Percentiles rank a stretch among this genome's conserved stretches.
These are phyloP conservation scores for Venustoraphidia nigricollis DNA, from an alignment of 2,888 invertebrate genomes.

Conservation along the genomic window DNA sequence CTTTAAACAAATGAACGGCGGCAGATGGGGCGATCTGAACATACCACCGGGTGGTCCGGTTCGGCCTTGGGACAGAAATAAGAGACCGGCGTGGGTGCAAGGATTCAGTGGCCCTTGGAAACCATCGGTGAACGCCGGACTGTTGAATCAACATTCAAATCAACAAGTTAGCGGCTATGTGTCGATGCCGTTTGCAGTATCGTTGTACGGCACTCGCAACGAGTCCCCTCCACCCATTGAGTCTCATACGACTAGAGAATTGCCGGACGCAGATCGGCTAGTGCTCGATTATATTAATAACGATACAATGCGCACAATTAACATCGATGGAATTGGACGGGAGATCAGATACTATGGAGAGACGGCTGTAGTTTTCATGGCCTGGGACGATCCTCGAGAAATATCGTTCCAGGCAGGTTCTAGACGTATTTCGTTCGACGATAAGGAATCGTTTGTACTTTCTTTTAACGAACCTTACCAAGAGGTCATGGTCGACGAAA, in stretches of 20 bases:
- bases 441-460: slow-evolving; percentile 50
- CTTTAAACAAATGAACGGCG: no score
- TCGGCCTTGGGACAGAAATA: no score
- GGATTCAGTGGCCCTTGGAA: slow-evolving; percentile 6
- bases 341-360: slow-evolving; percentile 79
- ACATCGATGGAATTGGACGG: slow-evolving; percentile 64
- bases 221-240: slow-evolving; percentile 10
- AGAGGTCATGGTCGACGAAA: slow-evolving; percentile 56
- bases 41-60: no score
- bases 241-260: slow-evolving; percentile 17
- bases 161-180: slow-evolving; percentile 1
- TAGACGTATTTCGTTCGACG: slow-evolving; percentile 58
- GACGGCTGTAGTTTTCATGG: slow-evolving; percentile 69
- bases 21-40: no score
- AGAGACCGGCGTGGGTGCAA: slow-evolving; percentile 6
- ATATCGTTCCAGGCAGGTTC: slow-evolving; percentile 72
- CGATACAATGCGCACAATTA: slow-evolving; percentile 63
- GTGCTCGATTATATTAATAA: slow-evolving; percentile 38
- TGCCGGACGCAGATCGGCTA: slow-evolving; percentile 28
- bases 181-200: neutral
- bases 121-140: neutral
- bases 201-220: slow-evolving; percentile 6
- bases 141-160: no score
- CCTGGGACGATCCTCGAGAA: slow-evolving; percentile 73
- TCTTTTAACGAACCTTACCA: slow-evolving; percentile 53